Percentiles rank a stretch among this genome's conserved stretches.
Evolutionary conservation across 2,888 invertebrate genomes (phyloP).

Genomic region (Clusia tigrina): DNA sequence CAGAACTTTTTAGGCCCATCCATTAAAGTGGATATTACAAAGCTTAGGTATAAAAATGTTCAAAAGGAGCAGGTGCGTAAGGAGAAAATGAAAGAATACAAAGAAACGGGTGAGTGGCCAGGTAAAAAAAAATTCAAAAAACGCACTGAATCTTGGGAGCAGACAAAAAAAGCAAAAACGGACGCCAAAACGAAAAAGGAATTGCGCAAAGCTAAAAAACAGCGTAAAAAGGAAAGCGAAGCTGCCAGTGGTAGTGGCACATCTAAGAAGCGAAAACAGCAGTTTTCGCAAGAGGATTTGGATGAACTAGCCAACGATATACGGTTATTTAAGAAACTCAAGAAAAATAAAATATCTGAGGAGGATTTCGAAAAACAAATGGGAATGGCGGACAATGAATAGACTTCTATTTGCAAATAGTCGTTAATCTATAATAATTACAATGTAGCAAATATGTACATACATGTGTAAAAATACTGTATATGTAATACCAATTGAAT

Average conservation of each 20-base stretch:
- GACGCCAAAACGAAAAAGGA: conserved; percentile 69
- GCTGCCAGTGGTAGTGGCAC: conserved; percentile 52
- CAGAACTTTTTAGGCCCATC: conserved; percentile 62
- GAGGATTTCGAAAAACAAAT: conserved; percentile 74
- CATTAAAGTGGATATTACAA: conserved; percentile 74
- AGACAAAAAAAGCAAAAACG: conserved; percentile 72
- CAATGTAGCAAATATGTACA: no score
- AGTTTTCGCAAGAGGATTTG: conserved; percentile 76
- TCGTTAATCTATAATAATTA: no score
- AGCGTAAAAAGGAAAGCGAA: conserved; percentile 58
- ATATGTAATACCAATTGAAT: no score
- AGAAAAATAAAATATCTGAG: conserved; percentile 79
- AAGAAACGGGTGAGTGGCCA: conserved; percentile 80
- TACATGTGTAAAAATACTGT: no score
- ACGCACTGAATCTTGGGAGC: conserved; percentile 77
- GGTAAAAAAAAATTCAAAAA: conserved; percentile 67
- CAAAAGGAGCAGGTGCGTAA: conserved; percentile 77
- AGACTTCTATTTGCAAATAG: no score
- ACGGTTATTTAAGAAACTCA: conserved; percentile 83
- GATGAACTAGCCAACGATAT: conserved; percentile 82
- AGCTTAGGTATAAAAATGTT: conserved; percentile 81
- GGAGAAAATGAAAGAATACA: conserved; percentile 75
- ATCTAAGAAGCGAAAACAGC: conserved; percentile 65
- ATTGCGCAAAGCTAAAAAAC: conserved; percentile 64
- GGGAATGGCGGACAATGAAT: conserved; percentile 60